A percentile compares a stretch with the other conserved stretches of the same genome.
Conservation (phyloP, 2,888 invertebrate genomes). For the Cacoxenus indagator region DNA sequence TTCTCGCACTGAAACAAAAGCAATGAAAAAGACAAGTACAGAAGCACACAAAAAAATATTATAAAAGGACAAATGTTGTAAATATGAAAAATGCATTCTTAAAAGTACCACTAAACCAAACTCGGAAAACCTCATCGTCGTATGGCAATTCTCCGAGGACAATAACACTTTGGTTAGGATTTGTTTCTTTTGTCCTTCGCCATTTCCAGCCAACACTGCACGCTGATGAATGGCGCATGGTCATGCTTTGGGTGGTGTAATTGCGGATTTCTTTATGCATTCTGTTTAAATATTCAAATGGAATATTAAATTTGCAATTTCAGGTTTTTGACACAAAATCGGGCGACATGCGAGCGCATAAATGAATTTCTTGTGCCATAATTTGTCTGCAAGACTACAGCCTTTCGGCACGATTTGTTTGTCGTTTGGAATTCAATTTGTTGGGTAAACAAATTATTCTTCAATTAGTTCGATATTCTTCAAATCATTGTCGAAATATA, state of each 20-base stretch:
- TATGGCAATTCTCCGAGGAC: conserved; percentile 1
- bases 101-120: conserved; percentile 12
- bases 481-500: neutral
- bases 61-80: conserved; percentile 7
- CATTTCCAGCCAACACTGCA: neutral
- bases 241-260: conserved; percentile 11
- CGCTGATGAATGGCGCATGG: conserved; percentile 9
- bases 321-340: neutral
- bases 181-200: neutral
- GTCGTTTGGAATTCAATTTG: neutral
- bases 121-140: neutral
- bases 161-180: conserved; percentile 26
- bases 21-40: neutral
- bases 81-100: conserved; percentile 26
- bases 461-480: neutral
- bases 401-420: too few species aligned
- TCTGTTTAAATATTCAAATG: conserved; percentile 21
- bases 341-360: neutral
- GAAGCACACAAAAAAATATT: neutral
- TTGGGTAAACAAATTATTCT: conserved; percentile 8
- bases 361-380: neutral
- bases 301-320: conserved; percentile 21
- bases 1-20: neutral
- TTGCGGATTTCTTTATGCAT: conserved; percentile 3
- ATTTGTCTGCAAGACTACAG: neutral